Evolutionary conservation across 2,888 invertebrate genomes (phyloP), one percentile per base, ranked within the genome.

Genomic region (Microchrysa polita): DNA sequence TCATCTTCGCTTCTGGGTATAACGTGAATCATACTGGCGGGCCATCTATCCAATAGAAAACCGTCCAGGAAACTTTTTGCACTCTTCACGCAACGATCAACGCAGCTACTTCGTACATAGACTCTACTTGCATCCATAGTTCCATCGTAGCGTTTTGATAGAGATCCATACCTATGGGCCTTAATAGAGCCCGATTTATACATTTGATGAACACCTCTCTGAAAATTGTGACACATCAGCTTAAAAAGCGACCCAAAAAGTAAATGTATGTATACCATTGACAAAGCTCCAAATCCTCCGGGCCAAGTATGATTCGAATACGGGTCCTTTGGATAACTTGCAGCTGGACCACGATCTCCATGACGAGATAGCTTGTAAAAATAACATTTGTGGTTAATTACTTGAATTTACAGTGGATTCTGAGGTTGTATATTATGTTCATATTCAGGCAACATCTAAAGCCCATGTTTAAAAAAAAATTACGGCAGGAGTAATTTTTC

Each of bases 171-270:
- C 20, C 69, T 55, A 14, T 27, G 9, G 2, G 40, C 57, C 18
- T 69, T 69, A n/a, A 40, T 27, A 9, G 18, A 20, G 12, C 69
- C 69, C 10, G 57, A 55, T 18, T 16, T 55, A 40, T 57, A 69
- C 40, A 69, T 16, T 34, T 69, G 69, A 2, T 27, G 14, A 18
- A 40, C 16, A 10, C 69, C 69, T 57, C 40, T 57, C 69, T 69
- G 55, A 2, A 53, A 67, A 10, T n/a, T n/a, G n/a, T n/a, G n/a
- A n/a, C n/a, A n/a, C n/a, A n/a, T n/a, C n/a, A n/a, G n/a, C n/a
- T n/a, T n/a, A n/a, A n/a, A n/a, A n/a, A n/a, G n/a, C n/a, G n/a
- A n/a, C n/a, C n/a, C n/a, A n/a, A n/a, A n/a, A n/a, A n/a, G n/a
- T n/a, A n/a, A n/a, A n/a, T 52, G 16, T 16, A 16, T 34, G 20